These are phyloP conservation scores for Drosophila azteca DNA, from an alignment of 1,140 invertebrate species.

Conservation along the genomic window DNA sequence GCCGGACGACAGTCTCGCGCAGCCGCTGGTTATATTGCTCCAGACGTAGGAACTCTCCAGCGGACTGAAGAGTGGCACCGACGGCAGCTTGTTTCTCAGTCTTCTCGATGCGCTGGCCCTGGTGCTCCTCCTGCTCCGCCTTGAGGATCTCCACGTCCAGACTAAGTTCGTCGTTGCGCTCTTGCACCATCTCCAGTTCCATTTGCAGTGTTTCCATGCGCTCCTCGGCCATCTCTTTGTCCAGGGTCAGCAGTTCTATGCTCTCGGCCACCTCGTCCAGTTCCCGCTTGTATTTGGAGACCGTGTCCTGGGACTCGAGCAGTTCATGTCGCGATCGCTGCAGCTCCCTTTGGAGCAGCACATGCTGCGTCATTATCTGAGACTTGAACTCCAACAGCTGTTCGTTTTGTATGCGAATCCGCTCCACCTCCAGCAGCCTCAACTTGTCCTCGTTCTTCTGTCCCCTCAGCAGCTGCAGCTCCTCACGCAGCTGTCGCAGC, in stretches of 20 bases:
- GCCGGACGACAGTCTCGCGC: constrained; percentile 95
- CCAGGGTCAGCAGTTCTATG: constrained; percentile 97
- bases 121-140: constrained; percentile 88
- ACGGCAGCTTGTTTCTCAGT: constrained; percentile 50
- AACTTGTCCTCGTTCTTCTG: constrained; percentile 94
- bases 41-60: constrained; percentile 95
- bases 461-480: constrained; percentile 94
- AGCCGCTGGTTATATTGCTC: constrained; percentile 96
- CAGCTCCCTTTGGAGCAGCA: constrained; percentile 93
- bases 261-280: constrained; percentile 95
- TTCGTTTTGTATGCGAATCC: constrained; percentile 92
- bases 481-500: constrained; percentile 92
- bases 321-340: constrained; percentile 93
- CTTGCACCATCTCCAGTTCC: constrained; percentile 94
- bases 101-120: constrained; percentile 67
- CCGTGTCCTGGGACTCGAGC: constrained; percentile 92
- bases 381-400: constrained; percentile 96
- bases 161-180: constrained; percentile 94
- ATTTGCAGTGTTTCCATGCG: constrained; percentile 95
- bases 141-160: constrained; percentile 96
- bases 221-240: constrained; percentile 99
- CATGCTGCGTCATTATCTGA: constrained; percentile 96
- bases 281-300: constrained; percentile 92
- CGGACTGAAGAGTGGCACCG: constrained; percentile 83
- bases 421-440: constrained; percentile 94